Evolutionary conservation across 2,888 invertebrate species (phyloP).

Genomic region (Monopis laevigella): DNA sequence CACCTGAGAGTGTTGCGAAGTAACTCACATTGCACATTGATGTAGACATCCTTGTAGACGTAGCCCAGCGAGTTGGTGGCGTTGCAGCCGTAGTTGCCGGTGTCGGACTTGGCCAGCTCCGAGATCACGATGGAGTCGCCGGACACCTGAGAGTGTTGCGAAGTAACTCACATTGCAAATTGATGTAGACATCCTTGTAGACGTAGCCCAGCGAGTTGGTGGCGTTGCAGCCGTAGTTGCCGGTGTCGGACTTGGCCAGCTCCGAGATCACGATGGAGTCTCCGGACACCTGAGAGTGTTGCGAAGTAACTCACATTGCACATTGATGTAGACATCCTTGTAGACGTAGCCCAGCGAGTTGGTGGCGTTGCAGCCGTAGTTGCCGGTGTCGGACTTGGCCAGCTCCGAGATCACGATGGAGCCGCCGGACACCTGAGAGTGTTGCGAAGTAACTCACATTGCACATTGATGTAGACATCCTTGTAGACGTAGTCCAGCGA

Average conservation of each 20-base stretch:
- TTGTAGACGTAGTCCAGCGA: conserved; percentile 98
- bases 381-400: conserved; percentile 90
- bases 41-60: conserved; percentile 96
- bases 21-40: conserved; percentile 87
- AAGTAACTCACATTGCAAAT: conserved; percentile 84
- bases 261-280: conserved; percentile 75
- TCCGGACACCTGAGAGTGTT: conserved; percentile 1
- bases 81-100: conserved; percentile 98
- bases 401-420: conserved; percentile 80
- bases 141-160: no score
- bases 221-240: conserved; percentile 99
- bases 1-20: no score
- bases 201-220: conserved; percentile 98
- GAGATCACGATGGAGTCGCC: conserved; percentile 71
- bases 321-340: conserved; percentile 97
- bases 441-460: conserved; percentile 76
- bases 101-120: conserved; percentile 85
- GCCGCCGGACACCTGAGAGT: not conserved
- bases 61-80: conserved; percentile 98
- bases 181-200: conserved; percentile 97
- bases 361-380: conserved; percentile 99
- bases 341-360: conserved; percentile 98
- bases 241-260: conserved; percentile 88
- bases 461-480: conserved; percentile 96
- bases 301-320: conserved; percentile 79